phyloP scores from a whole-genome alignment of 2,888 invertebrate genomes.

The Steinernema carpocapsae region DNA sequence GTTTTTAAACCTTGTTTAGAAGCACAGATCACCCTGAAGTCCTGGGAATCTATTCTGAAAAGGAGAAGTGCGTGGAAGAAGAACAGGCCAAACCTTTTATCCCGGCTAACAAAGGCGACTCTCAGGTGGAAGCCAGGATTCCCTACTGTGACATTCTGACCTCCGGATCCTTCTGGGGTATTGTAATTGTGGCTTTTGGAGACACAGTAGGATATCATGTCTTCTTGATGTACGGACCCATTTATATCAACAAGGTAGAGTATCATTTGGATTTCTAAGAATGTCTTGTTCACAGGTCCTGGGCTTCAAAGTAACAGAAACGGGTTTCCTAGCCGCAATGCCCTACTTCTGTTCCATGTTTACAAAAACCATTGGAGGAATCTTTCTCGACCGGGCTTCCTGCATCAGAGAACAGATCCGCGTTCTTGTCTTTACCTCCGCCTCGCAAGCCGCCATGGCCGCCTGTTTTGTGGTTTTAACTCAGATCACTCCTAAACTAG shows the following conservation, averaged over 20 bases:
- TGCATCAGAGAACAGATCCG: slow-evolving; percentile 47
- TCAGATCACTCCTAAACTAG: not conserved
- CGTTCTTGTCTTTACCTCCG: slow-evolving; percentile 37
- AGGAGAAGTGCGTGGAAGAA: not conserved
- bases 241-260: slow-evolving; percentile 20
- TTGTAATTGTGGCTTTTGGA: slow-evolving; percentile 6
- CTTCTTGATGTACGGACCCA: slow-evolving; percentile 29
- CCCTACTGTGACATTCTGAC: slow-evolving; percentile 45
- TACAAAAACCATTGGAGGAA: slow-evolving; percentile 49
- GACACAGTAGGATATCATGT: slow-evolving; percentile 11
- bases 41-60: too few species aligned
- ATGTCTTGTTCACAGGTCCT: too few species aligned
- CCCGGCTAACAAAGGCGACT: not conserved
- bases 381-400: slow-evolving; percentile 47
- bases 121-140: not conserved
- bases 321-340: slow-evolving; percentile 50
- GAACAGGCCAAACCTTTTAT: not conserved
- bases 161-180: slow-evolving; percentile 34
- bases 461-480: slow-evolving; percentile 7
- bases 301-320: slow-evolving; percentile 48
- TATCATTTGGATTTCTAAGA: not conserved
- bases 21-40: not conserved
- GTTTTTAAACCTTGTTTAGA: not conserved
- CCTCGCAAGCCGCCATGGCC: slow-evolving; percentile 34
- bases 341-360: slow-evolving; percentile 49